phyloP scores from a whole-genome alignment of 2,113 vertebrate genomes.

The Beaufortia kweichowensis region DNA sequence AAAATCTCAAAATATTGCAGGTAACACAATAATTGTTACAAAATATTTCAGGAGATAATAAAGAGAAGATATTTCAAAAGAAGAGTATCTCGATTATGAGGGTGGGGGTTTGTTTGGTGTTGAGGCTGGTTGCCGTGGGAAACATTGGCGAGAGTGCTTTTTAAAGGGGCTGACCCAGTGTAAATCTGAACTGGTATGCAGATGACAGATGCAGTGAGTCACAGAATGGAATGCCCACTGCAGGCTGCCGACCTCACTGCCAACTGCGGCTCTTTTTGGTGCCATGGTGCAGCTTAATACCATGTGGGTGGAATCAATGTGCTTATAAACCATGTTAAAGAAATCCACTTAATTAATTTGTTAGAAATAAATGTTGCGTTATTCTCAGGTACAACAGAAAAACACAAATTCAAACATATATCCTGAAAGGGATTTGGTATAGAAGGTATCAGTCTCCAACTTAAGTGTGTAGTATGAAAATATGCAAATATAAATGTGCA shows the following conservation, averaged over 20 bases:
- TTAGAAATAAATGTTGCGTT: neutral
- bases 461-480: no score
- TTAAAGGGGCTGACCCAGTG: conserved; percentile 40
- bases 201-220: conserved; percentile 45
- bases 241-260: conserved; percentile 12
- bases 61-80: neutral
- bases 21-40: neutral
- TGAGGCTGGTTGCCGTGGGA: conserved; percentile 46
- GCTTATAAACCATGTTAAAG: neutral
- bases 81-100: neutral
- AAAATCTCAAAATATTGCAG: neutral
- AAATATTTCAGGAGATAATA: neutral
- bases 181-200: conserved; percentile 45
- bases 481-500: no score
- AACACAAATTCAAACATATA: neutral
- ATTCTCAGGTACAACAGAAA: neutral
- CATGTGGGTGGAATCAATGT: neutral
- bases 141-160: conserved; percentile 6
- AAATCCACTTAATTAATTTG: neutral
- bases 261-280: conserved; percentile 30
- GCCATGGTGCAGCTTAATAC: neutral
- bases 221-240: conserved; percentile 39
- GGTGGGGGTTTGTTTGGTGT: conserved; percentile 45
- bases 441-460: neutral
- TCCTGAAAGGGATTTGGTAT: neutral